These are phyloP conservation scores for Brassicogethes aeneus DNA, from an alignment of 2,888 invertebrate species.

Conservation along the genomic window DNA sequence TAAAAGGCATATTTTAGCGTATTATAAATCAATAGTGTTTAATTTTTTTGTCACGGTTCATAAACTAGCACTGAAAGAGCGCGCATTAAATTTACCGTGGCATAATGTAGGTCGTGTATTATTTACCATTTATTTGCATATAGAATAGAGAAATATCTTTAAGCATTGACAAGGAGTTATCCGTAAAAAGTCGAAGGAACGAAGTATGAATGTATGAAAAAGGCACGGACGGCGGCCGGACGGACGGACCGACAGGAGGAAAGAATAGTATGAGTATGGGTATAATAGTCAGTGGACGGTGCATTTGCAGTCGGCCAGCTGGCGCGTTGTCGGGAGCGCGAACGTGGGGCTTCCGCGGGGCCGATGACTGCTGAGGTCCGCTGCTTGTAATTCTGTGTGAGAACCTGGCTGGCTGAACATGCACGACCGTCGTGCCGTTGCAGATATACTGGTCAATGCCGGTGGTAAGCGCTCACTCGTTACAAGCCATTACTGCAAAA, in stretches of 20 bases:
- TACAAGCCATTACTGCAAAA: conserved; percentile 28
- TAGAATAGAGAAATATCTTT: conserved; percentile 23
- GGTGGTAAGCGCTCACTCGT: conserved; percentile 34
- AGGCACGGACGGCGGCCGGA: conserved; percentile 16
- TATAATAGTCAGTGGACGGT: conserved; percentile 16
- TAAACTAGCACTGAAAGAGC: not conserved
- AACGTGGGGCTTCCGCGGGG: conserved; percentile 8
- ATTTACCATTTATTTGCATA: conserved; percentile 23
- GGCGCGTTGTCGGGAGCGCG: conserved; percentile 7
- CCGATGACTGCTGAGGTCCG: conserved; percentile 18
- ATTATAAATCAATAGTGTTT: not conserved
- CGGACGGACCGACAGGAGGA: conserved; percentile 27
- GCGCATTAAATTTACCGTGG: not conserved
- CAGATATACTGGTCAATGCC: conserved; percentile 35
- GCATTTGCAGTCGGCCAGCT: conserved; percentile 21
- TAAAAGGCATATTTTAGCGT: not conserved
- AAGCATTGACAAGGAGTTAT: conserved; percentile 25
- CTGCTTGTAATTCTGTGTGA: conserved; percentile 29
- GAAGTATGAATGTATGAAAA: conserved; percentile 4
- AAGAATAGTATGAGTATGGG: conserved; percentile 27
- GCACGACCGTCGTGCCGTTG: conserved; percentile 33
- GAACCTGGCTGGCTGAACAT: conserved; percentile 32
- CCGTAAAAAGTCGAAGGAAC: conserved; percentile 20
- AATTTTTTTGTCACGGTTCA: not conserved
- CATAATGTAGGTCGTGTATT: conserved; percentile 21